Conservation (phyloP, 2,888 invertebrate species). For the Odontocolon sp. region DNA sequence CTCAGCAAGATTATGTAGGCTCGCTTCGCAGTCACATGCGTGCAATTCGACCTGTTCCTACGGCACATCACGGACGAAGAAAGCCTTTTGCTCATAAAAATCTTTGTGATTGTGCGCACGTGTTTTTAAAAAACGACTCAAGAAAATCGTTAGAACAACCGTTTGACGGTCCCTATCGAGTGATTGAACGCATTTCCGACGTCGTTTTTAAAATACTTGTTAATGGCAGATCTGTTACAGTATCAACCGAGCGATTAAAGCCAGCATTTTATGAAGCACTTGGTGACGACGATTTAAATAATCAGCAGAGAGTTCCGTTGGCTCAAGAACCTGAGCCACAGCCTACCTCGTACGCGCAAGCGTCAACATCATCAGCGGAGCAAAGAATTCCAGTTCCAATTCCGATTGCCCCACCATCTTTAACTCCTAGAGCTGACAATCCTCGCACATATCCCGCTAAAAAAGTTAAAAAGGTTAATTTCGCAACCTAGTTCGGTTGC, state of each 20-base stretch:
- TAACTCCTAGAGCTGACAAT: background rate
- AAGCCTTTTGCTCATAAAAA: slow-evolving; percentile 6
- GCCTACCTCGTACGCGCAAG: background rate
- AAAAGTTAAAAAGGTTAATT: background rate
- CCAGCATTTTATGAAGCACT: background rate
- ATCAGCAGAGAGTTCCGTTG: too few species aligned
- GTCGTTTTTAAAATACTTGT: background rate
- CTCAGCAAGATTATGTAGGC: background rate
- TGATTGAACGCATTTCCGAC: background rate
- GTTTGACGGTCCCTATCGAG: slow-evolving; percentile 8
- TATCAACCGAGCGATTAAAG: background rate
- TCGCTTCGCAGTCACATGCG: background rate
- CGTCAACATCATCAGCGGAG: too few species aligned
- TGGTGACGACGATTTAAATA: background rate
- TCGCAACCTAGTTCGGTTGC: background rate
- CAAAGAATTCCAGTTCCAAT: background rate
- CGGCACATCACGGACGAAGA: background rate
- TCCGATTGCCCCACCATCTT: background rate
- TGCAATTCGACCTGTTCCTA: background rate
- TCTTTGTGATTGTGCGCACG: background rate
- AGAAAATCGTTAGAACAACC: slow-evolving; percentile 15
- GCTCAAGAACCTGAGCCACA: too few species aligned
- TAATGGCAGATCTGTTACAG: background rate
- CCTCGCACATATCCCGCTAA: background rate
- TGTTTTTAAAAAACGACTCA: background rate